Evolutionary conservation across 2,888 invertebrate species (phyloP), one percentile per base, ranked within the genome.

Genomic region (Dasysyrphus albostriatus): DNA sequence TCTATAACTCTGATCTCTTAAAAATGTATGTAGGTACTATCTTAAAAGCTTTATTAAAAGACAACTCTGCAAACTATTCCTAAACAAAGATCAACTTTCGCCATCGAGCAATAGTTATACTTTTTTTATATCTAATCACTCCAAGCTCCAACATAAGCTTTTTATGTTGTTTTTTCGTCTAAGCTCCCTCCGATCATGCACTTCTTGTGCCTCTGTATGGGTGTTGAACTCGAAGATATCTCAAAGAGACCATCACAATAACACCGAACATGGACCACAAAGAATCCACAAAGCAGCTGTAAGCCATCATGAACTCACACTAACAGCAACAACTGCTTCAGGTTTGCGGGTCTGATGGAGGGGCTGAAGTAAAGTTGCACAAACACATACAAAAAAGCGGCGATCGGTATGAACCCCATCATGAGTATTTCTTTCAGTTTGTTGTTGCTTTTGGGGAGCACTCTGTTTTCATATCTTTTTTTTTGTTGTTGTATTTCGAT

Each of bases 51-150:
- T 16, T 47, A 39, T 59, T 73, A 29, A 12, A 42, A 32, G 9
- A 47, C 10, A 58, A 12, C 73, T 69, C 73, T 73, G 65, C 65
- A 76, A 84, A 77, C 3, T 37, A 19, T 58, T 47, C 49, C 49
- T 47, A 56, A 61, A 16, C 58, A 77, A 81, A 81, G 85, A 82
- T 85, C 85, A 85, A 81, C 77, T 77, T 77, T 77, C 81, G 81
- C 75, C 29, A 29, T 14, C 54, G 14, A 14, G 24, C 51, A 14
- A 29, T 24, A 24, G 24, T 24, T 24, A 24, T 24, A 24, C 24
- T 3, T n/a, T n/a, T n/a, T n/a, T n/a, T 14, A 8, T 29, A 12
- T 14, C 54, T 29, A 14, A 14, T 29, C 29, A 0, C 7, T 34
- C 7, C 19, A 49, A 51, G 56, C 72, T 47, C 24, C 34, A 74